These are phyloP conservation scores for Pimpla rufipes DNA, from an alignment of 2,888 invertebrate species.

Conservation along the genomic window DNA sequence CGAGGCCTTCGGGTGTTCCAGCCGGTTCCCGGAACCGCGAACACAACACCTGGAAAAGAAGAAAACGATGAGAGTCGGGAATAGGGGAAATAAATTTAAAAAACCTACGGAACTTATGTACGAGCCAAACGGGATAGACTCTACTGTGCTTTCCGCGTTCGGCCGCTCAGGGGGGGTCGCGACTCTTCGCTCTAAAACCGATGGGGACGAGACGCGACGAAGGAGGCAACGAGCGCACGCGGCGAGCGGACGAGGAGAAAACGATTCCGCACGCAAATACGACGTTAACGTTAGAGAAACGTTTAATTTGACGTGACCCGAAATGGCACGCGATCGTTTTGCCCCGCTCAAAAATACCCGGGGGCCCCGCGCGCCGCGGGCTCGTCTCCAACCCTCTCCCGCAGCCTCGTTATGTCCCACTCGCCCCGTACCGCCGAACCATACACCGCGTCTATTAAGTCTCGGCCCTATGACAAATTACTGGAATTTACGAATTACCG, in stretches of 20 bases:
- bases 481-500: conserved; percentile 71
- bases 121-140: conserved; percentile 7
- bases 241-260: conserved; percentile 63
- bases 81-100: conserved; percentile 31
- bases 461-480: conserved; percentile 70
- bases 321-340: conserved; percentile 81
- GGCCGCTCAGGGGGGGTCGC: not conserved
- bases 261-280: conserved; percentile 81
- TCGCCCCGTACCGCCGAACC: conserved; percentile 19
- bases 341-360: conserved; percentile 68
- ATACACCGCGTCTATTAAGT: conserved; percentile 51
- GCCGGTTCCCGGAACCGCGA: conserved; percentile 74
- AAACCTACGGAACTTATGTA: not conserved
- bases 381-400: conserved; percentile 27
- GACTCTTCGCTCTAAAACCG: conserved; percentile 5
- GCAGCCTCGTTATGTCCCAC: conserved; percentile 62
- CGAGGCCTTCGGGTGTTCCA: conserved; percentile 70
- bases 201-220: conserved; percentile 26
- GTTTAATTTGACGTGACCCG: conserved; percentile 81
- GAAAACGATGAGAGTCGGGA: conserved; percentile 49
- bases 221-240: conserved; percentile 40
- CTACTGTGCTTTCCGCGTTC: not conserved
- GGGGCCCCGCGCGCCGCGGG: conserved; percentile 18
- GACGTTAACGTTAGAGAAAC: conserved; percentile 82
- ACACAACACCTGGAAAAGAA: conserved; percentile 39